Conservation (phyloP, 2,797 vertebrate genomes). For the Streptopelia turtur region DNA sequence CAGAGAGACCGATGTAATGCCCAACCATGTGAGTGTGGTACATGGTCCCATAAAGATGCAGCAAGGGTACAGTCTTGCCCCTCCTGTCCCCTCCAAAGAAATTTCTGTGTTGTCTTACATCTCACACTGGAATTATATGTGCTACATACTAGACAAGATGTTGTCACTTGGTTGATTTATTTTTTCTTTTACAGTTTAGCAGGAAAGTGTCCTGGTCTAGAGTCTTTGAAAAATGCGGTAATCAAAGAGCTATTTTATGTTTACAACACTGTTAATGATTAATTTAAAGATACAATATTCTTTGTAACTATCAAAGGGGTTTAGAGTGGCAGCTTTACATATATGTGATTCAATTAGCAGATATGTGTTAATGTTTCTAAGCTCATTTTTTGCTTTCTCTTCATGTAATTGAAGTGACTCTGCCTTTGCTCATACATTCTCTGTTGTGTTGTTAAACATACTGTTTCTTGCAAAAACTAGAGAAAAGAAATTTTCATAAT, state of each 20-base stretch:
- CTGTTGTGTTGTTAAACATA: background rate
- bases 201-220: background rate
- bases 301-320: background rate
- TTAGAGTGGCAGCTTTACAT: background rate
- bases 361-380: background rate
- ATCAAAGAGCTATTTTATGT: background rate
- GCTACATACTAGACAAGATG: too few species aligned
- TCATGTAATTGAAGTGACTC: background rate
- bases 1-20: background rate
- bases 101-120: background rate
- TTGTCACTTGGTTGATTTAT: background rate
- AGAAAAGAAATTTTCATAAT: background rate
- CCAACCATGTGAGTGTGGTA: background rate
- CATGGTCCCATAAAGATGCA: background rate
- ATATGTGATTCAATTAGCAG: background rate
- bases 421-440: background rate
- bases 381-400: background rate
- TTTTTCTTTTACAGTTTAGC: background rate
- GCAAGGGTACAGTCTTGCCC: background rate
- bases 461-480: background rate
- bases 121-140: background rate
- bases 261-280: background rate
- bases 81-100: background rate
- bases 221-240: background rate
- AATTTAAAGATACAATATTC: background rate